These are phyloP conservation scores for Nephrotoma appendiculata DNA, from an alignment of 2,888 invertebrate species.

Conservation along the genomic window DNA sequence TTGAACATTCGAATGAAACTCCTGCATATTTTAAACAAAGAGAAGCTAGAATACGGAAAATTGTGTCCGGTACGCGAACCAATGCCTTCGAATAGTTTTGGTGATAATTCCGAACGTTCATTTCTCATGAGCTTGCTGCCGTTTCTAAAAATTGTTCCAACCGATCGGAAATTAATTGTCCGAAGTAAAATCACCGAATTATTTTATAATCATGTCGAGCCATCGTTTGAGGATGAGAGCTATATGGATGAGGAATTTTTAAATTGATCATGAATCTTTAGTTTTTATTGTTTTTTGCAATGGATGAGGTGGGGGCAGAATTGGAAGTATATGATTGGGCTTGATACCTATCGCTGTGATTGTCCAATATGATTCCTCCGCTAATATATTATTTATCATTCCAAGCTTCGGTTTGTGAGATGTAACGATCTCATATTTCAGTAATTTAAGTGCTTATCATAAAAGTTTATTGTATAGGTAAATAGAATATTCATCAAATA, in stretches of 20 bases:
- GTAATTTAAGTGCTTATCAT: background rate
- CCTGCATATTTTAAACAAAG: background rate
- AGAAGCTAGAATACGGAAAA: background rate
- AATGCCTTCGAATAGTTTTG: background rate
- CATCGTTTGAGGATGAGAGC: background rate
- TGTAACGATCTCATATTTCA: background rate
- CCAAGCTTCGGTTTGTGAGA: background rate
- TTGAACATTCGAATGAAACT: background rate
- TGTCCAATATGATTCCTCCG: background rate
- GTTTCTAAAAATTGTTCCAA: background rate
- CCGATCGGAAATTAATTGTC: background rate
- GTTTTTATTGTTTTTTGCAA: background rate
- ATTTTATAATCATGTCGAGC: background rate
- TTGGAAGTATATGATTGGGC: background rate
- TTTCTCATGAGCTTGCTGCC: background rate
- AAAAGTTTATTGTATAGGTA: background rate
- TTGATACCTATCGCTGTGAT: background rate
- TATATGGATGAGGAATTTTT: background rate
- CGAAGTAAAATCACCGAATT: background rate
- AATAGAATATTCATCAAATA: background rate
- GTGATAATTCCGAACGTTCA: background rate
- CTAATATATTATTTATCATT: background rate
- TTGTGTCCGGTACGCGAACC: background rate
- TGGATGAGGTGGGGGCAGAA: background rate
- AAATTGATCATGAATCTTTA: background rate